Base-by-base conservation (phyloP, 2,888 invertebrate genomes). In the Auanema freiburgensis region DNA sequence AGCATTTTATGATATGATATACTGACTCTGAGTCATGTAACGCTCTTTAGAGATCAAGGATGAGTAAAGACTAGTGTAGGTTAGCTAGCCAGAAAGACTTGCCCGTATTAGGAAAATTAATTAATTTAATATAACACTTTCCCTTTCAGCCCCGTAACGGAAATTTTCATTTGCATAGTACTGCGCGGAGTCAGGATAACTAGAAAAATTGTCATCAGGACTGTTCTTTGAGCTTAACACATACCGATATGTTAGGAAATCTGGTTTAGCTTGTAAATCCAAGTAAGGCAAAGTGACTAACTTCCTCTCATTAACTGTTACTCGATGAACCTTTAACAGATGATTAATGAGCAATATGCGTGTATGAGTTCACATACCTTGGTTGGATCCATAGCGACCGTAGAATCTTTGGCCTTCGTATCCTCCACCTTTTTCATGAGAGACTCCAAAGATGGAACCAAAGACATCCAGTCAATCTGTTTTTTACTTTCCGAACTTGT, bases 141-240 rank as follows among this genome's bases (percentile, higher is more conserved):
- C 43, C 2, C 67, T 60, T 46, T 63, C 54, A 24, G 59, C 62
- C 49, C 70, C 74, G 50, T 59, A 71, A 24, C 57, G 49, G 42
- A 71, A 72, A 55, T 75, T 72, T 60, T 72, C 72, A 54, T 76
- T 74, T 21, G 76, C 71, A 61, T 74, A 76, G 68, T 68, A 76
- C 56, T 72, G 73, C 25, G 58, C 46, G 49, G 65, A 59, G 33
- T 70, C 67, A 1, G 66, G 73, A 62, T 76, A 76, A 21, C 75
- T 73, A 62, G 55, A 65, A 59, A 40, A n/a, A 12, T 40, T 3
- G 23, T 44, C 10, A 40, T 14, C 25, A n/a, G 49, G 8, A 51
- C 1, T 40, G n/a, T 16, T 14, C 12, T 33, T 42, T 25, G n/a
- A 12, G 50, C 25, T 44, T 24, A 52, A 50, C 52, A 63, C 72